Percentiles rank a stretch among this genome's conserved stretches.
Evolutionary conservation across 30 jellyfish, hydroid and myxozoan genomes (phyloP).

Genomic region (Pelagia noctiluca): DNA sequence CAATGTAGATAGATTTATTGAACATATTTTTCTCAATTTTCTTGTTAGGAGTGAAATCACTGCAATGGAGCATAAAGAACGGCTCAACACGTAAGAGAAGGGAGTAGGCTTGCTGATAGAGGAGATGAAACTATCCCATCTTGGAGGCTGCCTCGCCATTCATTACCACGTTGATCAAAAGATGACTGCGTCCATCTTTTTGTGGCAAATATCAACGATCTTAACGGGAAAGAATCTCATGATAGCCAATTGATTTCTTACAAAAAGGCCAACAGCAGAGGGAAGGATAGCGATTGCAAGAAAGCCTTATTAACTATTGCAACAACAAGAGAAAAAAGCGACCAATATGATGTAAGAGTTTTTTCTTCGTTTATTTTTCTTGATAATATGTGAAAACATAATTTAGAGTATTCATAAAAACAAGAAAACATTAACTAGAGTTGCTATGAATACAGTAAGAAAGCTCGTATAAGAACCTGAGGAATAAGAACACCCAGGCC

Average conservation of each 20-base stretch:
- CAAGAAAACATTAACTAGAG: no score
- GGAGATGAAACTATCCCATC: constrained; percentile 17
- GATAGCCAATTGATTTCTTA: constrained; percentile 15
- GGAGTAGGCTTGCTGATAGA: constrained; percentile 22
- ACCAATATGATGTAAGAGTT: constrained; percentile 7
- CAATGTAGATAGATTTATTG: no score
- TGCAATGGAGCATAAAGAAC: constrained; percentile 39
- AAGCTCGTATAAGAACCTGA: no score
- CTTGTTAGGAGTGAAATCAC: constrained; percentile 21
- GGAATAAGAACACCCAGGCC: no score
- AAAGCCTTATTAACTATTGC: constrained; percentile 31
- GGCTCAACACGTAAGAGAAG: neutral
- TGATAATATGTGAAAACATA: no score
- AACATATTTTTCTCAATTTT: neutral
- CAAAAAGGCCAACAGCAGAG: constrained; percentile 13
- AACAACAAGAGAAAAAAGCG: constrained; percentile 55
- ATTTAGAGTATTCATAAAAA: no score
- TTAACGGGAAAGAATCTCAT: neutral
- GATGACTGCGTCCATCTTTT: neutral
- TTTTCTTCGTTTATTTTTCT: no score
- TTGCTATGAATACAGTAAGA: no score
- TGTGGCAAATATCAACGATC: neutral
- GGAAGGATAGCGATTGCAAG: constrained; percentile 18
- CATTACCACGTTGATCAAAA: constrained; percentile 21
- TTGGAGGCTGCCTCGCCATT: constrained; percentile 57